Conservation (phyloP, 2,888 invertebrate species). For the Meiosimyza decipiens region DNA sequence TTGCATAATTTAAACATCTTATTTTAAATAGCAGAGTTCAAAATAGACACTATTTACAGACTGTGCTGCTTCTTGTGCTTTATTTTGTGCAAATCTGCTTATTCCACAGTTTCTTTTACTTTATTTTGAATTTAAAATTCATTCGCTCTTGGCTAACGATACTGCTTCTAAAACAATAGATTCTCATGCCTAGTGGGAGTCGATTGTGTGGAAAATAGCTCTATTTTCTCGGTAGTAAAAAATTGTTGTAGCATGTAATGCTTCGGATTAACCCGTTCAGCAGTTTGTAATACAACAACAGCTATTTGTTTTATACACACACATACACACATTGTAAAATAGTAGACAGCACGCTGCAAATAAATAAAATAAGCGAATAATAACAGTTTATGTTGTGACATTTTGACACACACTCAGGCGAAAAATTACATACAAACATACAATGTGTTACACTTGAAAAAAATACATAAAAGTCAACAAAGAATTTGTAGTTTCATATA, state of each 20-base stretch:
- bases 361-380: slow-evolving; percentile 13
- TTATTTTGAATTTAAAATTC: no score
- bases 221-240: slow-evolving; percentile 20
- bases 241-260: slow-evolving; percentile 30
- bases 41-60: no score
- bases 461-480: background rate
- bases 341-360: background rate
- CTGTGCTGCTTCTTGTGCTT: no score
- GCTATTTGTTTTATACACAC: background rate
- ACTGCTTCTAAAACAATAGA: slow-evolving; percentile 23
- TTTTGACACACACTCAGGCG: slow-evolving; percentile 1
- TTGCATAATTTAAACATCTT: no score
- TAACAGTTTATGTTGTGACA: slow-evolving; percentile 14
- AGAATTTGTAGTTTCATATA: background rate
- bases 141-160: slow-evolving; percentile 14
- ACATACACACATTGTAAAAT: background rate
- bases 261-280: slow-evolving; percentile 23
- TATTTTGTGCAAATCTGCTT: no score
- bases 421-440: background rate
- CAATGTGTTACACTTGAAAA: background rate
- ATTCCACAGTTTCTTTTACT: no score
- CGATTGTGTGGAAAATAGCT: slow-evolving; percentile 33
- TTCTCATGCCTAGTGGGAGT: slow-evolving; percentile 18
- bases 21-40: no score
- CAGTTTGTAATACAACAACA: slow-evolving; percentile 17